Conservation (phyloP, 1,140 invertebrate species). For the Thaumatotibia leucotreta region DNA sequence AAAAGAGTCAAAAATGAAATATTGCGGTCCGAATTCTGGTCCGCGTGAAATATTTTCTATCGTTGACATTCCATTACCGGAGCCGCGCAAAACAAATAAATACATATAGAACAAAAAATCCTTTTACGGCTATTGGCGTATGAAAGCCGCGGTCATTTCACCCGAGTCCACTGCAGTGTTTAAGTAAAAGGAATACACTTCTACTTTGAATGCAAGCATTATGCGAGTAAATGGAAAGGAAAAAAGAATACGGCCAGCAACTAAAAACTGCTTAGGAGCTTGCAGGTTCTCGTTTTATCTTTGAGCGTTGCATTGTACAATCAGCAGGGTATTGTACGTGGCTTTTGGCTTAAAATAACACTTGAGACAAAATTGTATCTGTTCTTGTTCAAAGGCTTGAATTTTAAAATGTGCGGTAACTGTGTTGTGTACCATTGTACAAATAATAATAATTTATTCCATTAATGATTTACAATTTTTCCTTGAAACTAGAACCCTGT, state of each 20-base stretch:
- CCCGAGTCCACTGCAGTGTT: constrained; percentile 6
- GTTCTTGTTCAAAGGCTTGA: too few species aligned
- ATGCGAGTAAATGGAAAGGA: constrained; percentile 12
- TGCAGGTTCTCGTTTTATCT: constrained; percentile 2
- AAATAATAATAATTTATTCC: too few species aligned
- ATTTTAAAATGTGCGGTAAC: too few species aligned
- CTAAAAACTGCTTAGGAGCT: constrained; percentile 13
- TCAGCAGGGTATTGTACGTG: background rate
- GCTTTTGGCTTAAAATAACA: background rate
- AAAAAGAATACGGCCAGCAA: constrained; percentile 8
- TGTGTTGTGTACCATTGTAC: too few species aligned
- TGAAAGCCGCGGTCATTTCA: constrained; percentile 10
- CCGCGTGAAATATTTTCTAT: constrained; percentile 9
- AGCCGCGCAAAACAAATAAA: background rate
- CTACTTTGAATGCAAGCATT: constrained; percentile 11
- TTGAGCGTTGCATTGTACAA: constrained; percentile 11
- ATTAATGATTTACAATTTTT: too few species aligned
- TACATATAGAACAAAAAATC: constrained; percentile 2
- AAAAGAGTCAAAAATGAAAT: constrained; percentile 1
- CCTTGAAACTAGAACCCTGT: too few species aligned
- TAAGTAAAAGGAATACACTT: constrained; percentile 14
- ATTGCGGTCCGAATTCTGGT: background rate
- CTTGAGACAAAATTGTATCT: background rate
- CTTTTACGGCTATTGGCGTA: constrained; percentile 1
- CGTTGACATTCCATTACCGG: background rate